Conservation (phyloP, 2,888 invertebrate species). For the Choristoneura rosaceana region DNA sequence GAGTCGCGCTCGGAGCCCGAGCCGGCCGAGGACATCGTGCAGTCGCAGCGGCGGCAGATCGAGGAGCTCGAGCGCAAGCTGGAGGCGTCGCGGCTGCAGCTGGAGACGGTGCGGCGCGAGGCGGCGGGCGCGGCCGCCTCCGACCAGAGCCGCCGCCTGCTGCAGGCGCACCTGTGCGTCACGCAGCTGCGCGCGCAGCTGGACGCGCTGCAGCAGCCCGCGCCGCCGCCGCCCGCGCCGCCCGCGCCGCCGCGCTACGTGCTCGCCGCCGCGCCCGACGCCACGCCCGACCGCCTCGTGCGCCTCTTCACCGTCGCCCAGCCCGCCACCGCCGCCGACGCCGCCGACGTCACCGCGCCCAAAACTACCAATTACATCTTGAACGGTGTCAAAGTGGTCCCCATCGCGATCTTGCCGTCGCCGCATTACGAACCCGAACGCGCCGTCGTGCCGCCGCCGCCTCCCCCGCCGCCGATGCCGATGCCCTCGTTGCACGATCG, state of each 20-base stretch:
- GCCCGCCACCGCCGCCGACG: slow-evolving; percentile 50
- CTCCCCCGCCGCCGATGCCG: slow-evolving; percentile 67
- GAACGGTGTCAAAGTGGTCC: slow-evolving; percentile 86
- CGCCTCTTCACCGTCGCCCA: slow-evolving; percentile 71
- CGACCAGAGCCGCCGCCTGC: slow-evolving; percentile 76
- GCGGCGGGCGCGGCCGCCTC: slow-evolving; percentile 82
- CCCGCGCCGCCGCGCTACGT: slow-evolving; percentile 77
- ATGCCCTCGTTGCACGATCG: slow-evolving; percentile 63
- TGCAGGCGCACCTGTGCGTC: slow-evolving; percentile 87
- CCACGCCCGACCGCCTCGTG: slow-evolving; percentile 64
- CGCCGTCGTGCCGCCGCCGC: slow-evolving; percentile 63
- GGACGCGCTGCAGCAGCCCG: slow-evolving; percentile 85
- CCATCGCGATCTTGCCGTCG: slow-evolving; percentile 78
- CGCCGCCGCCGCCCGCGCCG: slow-evolving; percentile 76
- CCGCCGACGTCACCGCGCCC: slow-evolving; percentile 53
- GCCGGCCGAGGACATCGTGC: slow-evolving; percentile 89
- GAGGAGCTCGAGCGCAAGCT: slow-evolving; percentile 94
- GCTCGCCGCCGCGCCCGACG: slow-evolving; percentile 59
- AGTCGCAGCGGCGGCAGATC: slow-evolving; percentile 93
- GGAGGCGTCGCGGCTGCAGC: slow-evolving; percentile 91
- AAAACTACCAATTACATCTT: slow-evolving; percentile 83
- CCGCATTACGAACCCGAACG: slow-evolving; percentile 76
- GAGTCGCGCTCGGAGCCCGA: slow-evolving; percentile 69
- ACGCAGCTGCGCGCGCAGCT: slow-evolving; percentile 86
- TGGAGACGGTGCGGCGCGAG: slow-evolving; percentile 88